Base-by-base conservation (phyloP, 1,140 invertebrate genomes). In the Ceratina japonica region DNA sequence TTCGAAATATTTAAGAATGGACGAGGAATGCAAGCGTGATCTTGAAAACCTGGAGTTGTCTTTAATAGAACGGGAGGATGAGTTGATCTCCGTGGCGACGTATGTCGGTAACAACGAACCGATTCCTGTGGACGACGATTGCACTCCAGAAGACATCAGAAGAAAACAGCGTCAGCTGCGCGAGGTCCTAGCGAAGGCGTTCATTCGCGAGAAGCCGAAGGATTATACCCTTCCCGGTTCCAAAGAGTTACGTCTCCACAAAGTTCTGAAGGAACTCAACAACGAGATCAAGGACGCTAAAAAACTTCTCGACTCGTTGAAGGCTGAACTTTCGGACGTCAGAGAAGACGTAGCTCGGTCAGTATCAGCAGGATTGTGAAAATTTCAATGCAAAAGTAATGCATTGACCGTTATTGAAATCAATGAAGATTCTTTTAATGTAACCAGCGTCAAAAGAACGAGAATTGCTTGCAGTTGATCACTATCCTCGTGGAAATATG, bases 21-120 rank as follows among this genome's bases (percentile, higher is more conserved):
- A 80, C 84, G 80, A 86, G 87, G 56, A 87, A 88, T 56, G 87
- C 89, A 75, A 90, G 52, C 89, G 91, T 63, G 80, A 87, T 0
- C 81, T 85, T 8, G 87, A 87, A 22, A 27, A 75, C 31, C 61
- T 92, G 12, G 84, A 83, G 62, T 81, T 89, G 4, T 56, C 80
- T 1, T 51, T 84, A 31, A 20, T 22, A 27, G 79, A 88, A 22
- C 79, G 69, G 18, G 44, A 82, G 24, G 15, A 70, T 3, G 81
- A 88, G 84, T 62, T 91, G 31, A 82, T 91, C 5, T 27, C 81
- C 22, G 71, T 91, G 62, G 82, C 81, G 10, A 37, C 81, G 5
- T 15, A 59, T 27, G 58, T 87, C 5, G 37, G 68, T 18, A 89
- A 90, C 63, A 89, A 90, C 56, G 15, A 65, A 54, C 10, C 74